These are phyloP conservation scores for Nautilus pompilius DNA, from an alignment of 1,140 invertebrate genomes.

Conservation along the genomic window DNA sequence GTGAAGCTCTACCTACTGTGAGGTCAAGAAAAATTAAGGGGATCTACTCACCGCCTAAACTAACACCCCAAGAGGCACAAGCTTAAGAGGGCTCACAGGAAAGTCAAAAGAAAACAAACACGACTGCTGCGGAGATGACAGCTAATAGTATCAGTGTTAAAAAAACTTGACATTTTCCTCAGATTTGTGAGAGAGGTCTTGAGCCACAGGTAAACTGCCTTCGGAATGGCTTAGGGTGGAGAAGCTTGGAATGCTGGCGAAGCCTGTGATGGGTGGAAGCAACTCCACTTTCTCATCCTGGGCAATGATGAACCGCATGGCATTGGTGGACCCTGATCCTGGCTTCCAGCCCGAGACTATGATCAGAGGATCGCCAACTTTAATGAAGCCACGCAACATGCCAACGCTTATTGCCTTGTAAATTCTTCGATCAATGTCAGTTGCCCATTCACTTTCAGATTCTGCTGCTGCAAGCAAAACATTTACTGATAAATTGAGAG, in stretches of 20 bases:
- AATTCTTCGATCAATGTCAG: conserved; percentile 91
- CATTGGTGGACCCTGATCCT: conserved; percentile 95
- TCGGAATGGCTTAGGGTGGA: too few species aligned
- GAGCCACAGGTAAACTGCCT: too few species aligned
- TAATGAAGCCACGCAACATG: conserved; percentile 81
- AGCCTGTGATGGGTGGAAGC: conserved; percentile 28
- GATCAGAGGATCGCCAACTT: conserved; percentile 82
- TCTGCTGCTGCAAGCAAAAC: not conserved
- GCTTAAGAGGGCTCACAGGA: too few species aligned
- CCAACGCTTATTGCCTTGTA: conserved; percentile 85
- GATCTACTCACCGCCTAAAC: too few species aligned
- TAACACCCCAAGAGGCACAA: too few species aligned
- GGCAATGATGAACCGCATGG: conserved; percentile 88
- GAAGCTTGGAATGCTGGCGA: conserved; percentile 32
- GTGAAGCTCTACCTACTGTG: too few species aligned
- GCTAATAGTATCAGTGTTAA: too few species aligned
- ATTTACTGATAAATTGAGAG: not conserved
- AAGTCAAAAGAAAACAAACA: too few species aligned
- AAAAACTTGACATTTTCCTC: too few species aligned
- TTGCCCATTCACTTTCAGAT: conserved; percentile 84
- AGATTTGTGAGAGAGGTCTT: too few species aligned
- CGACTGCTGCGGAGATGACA: too few species aligned
- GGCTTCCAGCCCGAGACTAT: conserved; percentile 91
- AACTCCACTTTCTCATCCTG: conserved; percentile 21
- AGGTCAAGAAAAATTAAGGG: too few species aligned